Evolutionary conservation across 2,888 invertebrate genomes (phyloP), one percentile per base, ranked within the genome.

Genomic region (Drosophila putrida): DNA sequence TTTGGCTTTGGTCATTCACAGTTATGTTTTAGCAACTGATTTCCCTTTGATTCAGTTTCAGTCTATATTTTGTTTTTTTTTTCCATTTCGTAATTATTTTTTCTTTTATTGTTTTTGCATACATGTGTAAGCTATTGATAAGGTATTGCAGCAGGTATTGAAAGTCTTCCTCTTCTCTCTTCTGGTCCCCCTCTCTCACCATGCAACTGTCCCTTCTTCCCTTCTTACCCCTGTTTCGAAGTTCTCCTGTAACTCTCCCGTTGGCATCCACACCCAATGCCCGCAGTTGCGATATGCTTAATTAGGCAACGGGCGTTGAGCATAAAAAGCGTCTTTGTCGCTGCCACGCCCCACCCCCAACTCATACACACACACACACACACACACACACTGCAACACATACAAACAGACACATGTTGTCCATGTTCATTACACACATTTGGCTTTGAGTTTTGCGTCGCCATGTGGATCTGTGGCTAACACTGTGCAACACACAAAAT

Each of bases 311-410:
- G 78, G 82, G 87, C 84, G 79, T 75, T 69, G 82, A 72, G 82
- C 77, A 83, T 88, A 77, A 82, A 88, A 83, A 77, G 82, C 82
- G 80, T 85, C 82, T 88, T 88, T 88, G 86, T 88, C 83, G 82
- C 74, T 78, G 82, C 88, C 88, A 63, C 57, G 57, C 53, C 78
- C 67, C 69, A 69, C 53, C 49, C 54, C 27, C 61, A 47, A 54
- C 41, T 27, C 46, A 46, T 13, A 35, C 55, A 44, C 60, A 41
- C 27, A 49, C 11, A 46, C 28, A 41, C 27, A 44, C 41, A 55
- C 36, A 41, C 53, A 47, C 36, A 55, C 33, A 51, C 4, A 47
- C 13, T 6, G 8, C 31, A 31, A 57, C 6, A 49, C 38, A 35
- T 27, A 60, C n/a, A 44, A 35, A 31, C 55, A 50, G 59, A 75